Percentiles rank a stretch among this genome's conserved stretches.
These are phyloP conservation scores for Geophilus truncorum DNA, from an alignment of 2,888 invertebrate genomes.

Conservation along the genomic window DNA sequence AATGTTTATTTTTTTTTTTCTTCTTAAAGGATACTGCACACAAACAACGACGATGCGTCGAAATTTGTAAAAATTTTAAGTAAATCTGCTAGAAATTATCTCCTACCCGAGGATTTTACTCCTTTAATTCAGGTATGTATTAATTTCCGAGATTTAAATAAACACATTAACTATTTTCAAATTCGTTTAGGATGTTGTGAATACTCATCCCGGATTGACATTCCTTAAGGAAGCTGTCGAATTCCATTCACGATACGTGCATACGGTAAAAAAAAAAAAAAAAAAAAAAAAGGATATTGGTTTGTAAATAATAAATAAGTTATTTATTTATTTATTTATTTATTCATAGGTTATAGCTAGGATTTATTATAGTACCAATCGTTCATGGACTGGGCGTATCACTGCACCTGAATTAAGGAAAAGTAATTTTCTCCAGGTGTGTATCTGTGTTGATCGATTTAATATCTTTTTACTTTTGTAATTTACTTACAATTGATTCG, in stretches of 20 bases:
- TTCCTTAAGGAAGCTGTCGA: slow-evolving; percentile 97
- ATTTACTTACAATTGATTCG: neutral
- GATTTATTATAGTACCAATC: slow-evolving; percentile 94
- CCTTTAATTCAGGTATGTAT: slow-evolving; percentile 63
- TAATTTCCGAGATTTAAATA: neutral
- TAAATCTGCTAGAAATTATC: slow-evolving; percentile 46
- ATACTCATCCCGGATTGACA: slow-evolving; percentile 93
- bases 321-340: no score
- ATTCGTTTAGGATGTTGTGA: slow-evolving; percentile 83
- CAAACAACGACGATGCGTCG: slow-evolving; percentile 82
- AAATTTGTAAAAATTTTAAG: slow-evolving; percentile 82
- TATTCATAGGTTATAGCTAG: slow-evolving; percentile 80
- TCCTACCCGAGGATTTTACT: slow-evolving; percentile 81
- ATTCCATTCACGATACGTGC: slow-evolving; percentile 97
- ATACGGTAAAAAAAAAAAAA: no score
- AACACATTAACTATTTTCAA: neutral
- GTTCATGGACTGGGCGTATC: slow-evolving; percentile 93
- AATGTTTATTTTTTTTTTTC: no score
- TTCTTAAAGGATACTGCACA: slow-evolving; percentile 59
- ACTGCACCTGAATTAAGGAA: slow-evolving; percentile 80
- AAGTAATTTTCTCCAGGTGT: slow-evolving; percentile 70
- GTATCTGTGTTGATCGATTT: neutral
- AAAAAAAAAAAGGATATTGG: no score
- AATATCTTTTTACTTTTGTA: no score
- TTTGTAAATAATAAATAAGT: neutral